Percentiles rank a stretch among this genome's conserved stretches.
These are phyloP conservation scores for Criorhina ranunculi DNA, from an alignment of 2,888 invertebrate species.

Conservation along the genomic window DNA sequence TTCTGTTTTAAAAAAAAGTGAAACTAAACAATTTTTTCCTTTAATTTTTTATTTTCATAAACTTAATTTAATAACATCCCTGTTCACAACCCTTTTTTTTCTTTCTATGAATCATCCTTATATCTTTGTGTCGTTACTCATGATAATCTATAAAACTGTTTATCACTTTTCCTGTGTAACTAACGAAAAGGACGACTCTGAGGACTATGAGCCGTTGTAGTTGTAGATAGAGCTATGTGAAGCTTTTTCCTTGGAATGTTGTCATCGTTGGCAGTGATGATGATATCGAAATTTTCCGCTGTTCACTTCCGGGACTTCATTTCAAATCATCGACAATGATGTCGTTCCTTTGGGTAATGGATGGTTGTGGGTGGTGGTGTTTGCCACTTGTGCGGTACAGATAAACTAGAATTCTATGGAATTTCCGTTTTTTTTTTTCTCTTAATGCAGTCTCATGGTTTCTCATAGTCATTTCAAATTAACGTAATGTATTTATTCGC, in stretches of 20 bases:
- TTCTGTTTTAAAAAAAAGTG: too few relatives aligned
- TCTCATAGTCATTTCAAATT: conserved; percentile 67
- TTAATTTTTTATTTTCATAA: not conserved
- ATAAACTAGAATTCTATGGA: conserved; percentile 44
- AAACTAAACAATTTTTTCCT: not conserved
- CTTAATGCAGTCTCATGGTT: conserved; percentile 50
- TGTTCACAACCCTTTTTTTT: not conserved
- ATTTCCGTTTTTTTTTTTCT: conserved; percentile 20
- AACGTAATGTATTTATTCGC: conserved; percentile 73
- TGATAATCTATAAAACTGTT: conserved; percentile 57
- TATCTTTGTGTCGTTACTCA: conserved; percentile 7
- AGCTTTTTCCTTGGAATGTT: conserved; percentile 43
- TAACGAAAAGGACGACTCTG: conserved; percentile 8
- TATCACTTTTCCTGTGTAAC: conserved; percentile 36
- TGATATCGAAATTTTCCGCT: conserved; percentile 66
- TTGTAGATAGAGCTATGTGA: too few relatives aligned
- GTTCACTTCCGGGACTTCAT: conserved; percentile 72
- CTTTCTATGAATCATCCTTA: conserved; percentile 9
- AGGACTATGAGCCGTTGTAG: conserved; percentile 3
- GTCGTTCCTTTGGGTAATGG: conserved; percentile 14
- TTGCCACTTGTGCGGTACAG: conserved; percentile 29
- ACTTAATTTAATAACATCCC: not conserved
- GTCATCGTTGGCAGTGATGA: conserved; percentile 50
- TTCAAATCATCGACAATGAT: conserved; percentile 57
- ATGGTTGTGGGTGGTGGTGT: conserved; percentile 2